Evolutionary conservation across 1,140 invertebrate genomes (phyloP), one percentile per base, ranked within the genome.

Genomic region (Thrips palmi): DNA sequence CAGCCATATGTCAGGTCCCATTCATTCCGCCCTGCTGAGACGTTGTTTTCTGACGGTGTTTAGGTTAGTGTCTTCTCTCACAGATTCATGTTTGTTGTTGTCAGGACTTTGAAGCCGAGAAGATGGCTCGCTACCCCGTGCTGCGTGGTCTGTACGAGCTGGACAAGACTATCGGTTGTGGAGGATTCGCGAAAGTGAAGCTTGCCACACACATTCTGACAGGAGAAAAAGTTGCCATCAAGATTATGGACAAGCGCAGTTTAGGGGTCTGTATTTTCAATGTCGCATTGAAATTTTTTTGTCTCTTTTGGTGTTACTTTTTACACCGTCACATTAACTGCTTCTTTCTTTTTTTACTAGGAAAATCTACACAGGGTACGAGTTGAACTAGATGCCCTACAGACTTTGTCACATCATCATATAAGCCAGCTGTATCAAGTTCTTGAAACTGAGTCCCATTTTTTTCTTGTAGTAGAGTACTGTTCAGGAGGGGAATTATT

Each of bases 351-450:
- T 31, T 47, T 37, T 35, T 57, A 55, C 12, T 46, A 82, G 77
- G 71, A 77, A 49, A 84, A 89, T 56, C 60, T 88, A 24, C 76
- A 73, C 15, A 56, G 83, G 48, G 74, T 88, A 3, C 68, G 71
- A 50, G 57, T 77, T 30, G 85, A 91, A 57, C 70, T 91, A 20
- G 70, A 74, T 48, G 83, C 85, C 2, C 64, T 91, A 53, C 82
- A 84, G 52, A 65, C 65, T 23, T 56, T 91, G 2, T 63, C 67
- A 29, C 86, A 91, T 64, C 70, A 78, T 50, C 72, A 89, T 49
- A 80, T 89, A 39, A 86, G 81, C 51, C 73, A 77, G 58, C 53
- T 89, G 3, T 85, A 77, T 59, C 78, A 89, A 64, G 74, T 81
- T 4, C 69, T 83, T 43, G 80, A 87, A 55, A 83, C 77, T 2